These are phyloP conservation scores for Drosophila conformis DNA, from an alignment of 2,888 invertebrate genomes.

Conservation along the genomic window DNA sequence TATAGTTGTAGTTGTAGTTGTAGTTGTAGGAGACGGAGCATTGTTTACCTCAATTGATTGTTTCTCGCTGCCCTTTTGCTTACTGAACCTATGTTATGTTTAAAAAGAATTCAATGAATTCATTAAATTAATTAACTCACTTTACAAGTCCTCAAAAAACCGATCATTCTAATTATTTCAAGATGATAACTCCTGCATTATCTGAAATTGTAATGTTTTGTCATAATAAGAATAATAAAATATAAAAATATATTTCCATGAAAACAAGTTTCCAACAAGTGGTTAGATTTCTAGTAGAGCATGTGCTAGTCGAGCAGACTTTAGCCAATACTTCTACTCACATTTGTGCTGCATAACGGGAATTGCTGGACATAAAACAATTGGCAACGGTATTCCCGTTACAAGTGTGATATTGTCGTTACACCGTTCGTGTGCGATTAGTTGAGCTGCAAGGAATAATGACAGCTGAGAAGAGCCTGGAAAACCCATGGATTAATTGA, in stretches of 20 bases:
- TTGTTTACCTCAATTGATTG: neutral
- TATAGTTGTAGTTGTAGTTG: neutral
- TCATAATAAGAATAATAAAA: neutral
- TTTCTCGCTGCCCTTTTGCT: neutral
- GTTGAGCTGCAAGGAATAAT: conserved; percentile 53
- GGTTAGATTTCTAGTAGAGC: neutral
- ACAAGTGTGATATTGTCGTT: neutral
- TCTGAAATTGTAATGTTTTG: no score
- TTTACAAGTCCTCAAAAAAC: neutral
- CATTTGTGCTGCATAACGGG: conserved; percentile 87
- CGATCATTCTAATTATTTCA: neutral
- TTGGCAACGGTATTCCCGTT: conserved; percentile 85
- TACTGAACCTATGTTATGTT: neutral
- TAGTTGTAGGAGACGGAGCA: neutral
- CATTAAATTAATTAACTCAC: neutral
- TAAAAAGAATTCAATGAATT: neutral
- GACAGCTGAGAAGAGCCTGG: conserved; percentile 44
- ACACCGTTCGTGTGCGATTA: conserved; percentile 42
- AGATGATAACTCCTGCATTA: no score
- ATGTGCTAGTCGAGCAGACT: neutral
- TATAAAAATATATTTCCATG: no score
- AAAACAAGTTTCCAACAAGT: neutral
- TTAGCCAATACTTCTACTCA: no score
- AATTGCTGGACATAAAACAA: conserved; percentile 90
- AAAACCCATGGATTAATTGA: conserved; percentile 50